Base-by-base conservation (phyloP, 2,888 invertebrate genomes). In the Habroteleia sp. region DNA sequence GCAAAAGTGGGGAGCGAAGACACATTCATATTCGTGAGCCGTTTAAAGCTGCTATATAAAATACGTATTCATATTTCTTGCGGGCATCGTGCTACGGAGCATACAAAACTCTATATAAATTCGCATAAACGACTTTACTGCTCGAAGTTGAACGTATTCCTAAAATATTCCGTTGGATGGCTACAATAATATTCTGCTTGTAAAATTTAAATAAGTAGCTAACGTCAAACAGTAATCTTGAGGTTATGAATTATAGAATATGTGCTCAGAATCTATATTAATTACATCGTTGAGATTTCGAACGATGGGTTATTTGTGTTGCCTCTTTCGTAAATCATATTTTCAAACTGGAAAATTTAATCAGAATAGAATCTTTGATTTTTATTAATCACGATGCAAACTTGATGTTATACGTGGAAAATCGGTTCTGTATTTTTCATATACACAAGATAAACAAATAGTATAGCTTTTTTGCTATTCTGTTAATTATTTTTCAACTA, bases 71-170 rank as follows among this genome's bases (percentile, higher is more conserved):
- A 80, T 82, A 81, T 79, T 81, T 82, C 80, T 80, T 66, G 71
- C 62, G 29, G 74, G 58, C 58, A 72, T 54, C 63, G 73, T 54
- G 42, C 69, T 62, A 48, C 54, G 33, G 27, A 65, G 77, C 77
- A 78, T 76, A 79, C 76, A 75, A 77, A 79, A 80, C 77, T 75
- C 75, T 77, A 80, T 82, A 81, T 82, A 84, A 80, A 83, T 82
- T 81, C 81, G 76, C 81, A 79, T 82, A 80, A 84, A 83, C 81
- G 78, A 62, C 81, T 82, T 84, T 81, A 81, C 79, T 75, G 62
- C 73, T 60, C 25, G 27, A 73, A 81, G 78, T 79, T 82, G 78
- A 81, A 80, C 78, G 77, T 72, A 65, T 74, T 68, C 50, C 33
- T 65, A 73, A 66, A 69, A 41, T 63, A 66, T 54, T 62, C 35